Evolutionary conservation across 2,797 vertebrate genomes (phyloP).

Genomic region (Rhadinocentrus ornatus): DNA sequence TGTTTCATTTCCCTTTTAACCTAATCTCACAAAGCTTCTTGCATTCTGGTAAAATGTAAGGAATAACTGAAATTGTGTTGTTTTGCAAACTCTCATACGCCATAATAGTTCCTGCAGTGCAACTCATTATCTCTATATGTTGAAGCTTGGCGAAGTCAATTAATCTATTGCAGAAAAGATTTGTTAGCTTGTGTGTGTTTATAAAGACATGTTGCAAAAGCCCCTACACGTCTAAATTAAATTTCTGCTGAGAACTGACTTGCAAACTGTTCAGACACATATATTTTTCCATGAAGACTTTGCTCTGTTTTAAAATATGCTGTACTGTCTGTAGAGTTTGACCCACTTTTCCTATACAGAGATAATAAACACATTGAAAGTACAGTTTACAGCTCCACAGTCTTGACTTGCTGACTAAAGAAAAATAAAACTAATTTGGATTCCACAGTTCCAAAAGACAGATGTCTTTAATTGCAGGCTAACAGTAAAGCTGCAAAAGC

Average conservation of each 20-base stretch:
- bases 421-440: conserved; percentile 36
- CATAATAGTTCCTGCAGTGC: conserved; percentile 7
- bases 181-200: conserved; percentile 17
- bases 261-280: conserved; percentile 8
- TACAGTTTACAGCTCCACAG: conserved; percentile 30
- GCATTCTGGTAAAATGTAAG: conserved; percentile 29
- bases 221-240: conserved; percentile 26
- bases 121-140: neutral
- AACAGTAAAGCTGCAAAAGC: neutral
- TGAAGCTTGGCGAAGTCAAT: conserved; percentile 17
- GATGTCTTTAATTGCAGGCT: conserved; percentile 51
- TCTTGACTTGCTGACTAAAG: conserved; percentile 36
- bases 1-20: conserved; percentile 39
- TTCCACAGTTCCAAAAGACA: conserved; percentile 21
- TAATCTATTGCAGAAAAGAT: conserved; percentile 6
- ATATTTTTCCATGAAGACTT: conserved; percentile 30
- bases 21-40: conserved; percentile 52
- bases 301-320: conserved; percentile 56
- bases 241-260: conserved; percentile 29
- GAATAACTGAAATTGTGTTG: conserved; percentile 23
- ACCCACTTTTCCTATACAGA: conserved; percentile 64
- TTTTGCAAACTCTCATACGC: conserved; percentile 12
- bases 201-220: conserved; percentile 22
- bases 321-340: conserved; percentile 45
- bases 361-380: conserved; percentile 61